Percentiles rank a stretch among this genome's conserved stretches.
Evolutionary conservation across 2,113 vertebrate genomes (phyloP).

Genomic region (Pterocles gutturalis): DNA sequence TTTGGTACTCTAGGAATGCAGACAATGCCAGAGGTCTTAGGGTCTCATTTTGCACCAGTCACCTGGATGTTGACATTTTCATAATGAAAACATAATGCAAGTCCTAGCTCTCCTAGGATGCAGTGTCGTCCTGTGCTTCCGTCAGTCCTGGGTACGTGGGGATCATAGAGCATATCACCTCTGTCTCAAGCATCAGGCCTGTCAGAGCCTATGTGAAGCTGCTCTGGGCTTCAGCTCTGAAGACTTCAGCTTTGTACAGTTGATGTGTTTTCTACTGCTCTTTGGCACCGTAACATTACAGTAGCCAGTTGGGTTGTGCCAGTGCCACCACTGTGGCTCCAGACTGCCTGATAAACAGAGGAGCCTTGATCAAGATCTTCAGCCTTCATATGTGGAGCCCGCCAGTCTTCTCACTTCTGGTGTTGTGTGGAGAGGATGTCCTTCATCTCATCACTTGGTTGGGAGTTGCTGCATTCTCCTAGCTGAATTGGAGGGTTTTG

Average conservation of each 20-base stretch:
- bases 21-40: neutral
- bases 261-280: neutral
- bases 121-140: neutral
- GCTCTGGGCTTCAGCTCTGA: neutral
- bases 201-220: neutral
- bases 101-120: neutral
- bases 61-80: neutral
- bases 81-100: fast-evolving
- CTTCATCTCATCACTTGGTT: neutral
- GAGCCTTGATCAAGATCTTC: neutral
- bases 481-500: neutral
- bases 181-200: neutral
- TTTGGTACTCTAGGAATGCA: neutral
- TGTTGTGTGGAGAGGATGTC: neutral
- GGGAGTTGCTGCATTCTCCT: neutral
- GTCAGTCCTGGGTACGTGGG: neutral
- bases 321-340: neutral
- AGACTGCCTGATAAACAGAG: neutral
- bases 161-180: neutral
- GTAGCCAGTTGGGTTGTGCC: neutral
- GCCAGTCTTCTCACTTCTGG: neutral
- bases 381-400: neutral
- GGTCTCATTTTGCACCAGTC: neutral
- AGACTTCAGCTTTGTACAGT: neutral
- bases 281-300: neutral